These are phyloP conservation scores for Harmothoe impar DNA, from an alignment of 2,888 invertebrate genomes.

Conservation along the genomic window DNA sequence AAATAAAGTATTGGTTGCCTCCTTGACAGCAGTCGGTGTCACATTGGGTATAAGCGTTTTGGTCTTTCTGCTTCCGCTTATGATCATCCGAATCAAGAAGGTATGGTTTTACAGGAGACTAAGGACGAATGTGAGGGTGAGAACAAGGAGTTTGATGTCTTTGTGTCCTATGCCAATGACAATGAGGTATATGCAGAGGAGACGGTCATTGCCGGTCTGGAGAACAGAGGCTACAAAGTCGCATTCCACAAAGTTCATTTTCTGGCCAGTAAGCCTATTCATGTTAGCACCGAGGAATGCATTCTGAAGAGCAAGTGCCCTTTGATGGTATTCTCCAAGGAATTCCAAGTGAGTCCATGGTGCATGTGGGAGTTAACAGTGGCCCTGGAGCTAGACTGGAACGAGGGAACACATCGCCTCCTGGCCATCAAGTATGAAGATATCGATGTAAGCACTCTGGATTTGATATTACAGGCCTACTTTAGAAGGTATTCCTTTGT, in stretches of 20 bases:
- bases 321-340: slow-evolving; percentile 93
- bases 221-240: slow-evolving; percentile 34
- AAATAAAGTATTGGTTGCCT: neutral
- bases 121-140: slow-evolving; percentile 59
- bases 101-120: slow-evolving; percentile 28
- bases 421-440: slow-evolving; percentile 23
- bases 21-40: neutral
- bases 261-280: slow-evolving; percentile 85
- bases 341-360: slow-evolving; percentile 96
- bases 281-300: slow-evolving; percentile 93
- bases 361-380: slow-evolving; percentile 94
- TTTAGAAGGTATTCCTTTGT: neutral
- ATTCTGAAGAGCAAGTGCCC: slow-evolving; percentile 93
- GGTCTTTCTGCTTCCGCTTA: neutral
- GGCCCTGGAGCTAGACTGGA: slow-evolving; percentile 85
- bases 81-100: neutral
- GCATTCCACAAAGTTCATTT: slow-evolving; percentile 69
- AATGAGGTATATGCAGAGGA: slow-evolving; percentile 34
- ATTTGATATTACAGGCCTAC: neutral
- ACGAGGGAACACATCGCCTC: neutral
- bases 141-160: slow-evolving; percentile 57
- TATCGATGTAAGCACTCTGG: neutral
- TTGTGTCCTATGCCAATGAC: slow-evolving; percentile 42
- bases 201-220: neutral
- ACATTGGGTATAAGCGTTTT: neutral